These are phyloP conservation scores for Amphiura filiformis DNA, from an alignment of 35 echinoderm and acorn worm species.

Conservation along the genomic window DNA sequence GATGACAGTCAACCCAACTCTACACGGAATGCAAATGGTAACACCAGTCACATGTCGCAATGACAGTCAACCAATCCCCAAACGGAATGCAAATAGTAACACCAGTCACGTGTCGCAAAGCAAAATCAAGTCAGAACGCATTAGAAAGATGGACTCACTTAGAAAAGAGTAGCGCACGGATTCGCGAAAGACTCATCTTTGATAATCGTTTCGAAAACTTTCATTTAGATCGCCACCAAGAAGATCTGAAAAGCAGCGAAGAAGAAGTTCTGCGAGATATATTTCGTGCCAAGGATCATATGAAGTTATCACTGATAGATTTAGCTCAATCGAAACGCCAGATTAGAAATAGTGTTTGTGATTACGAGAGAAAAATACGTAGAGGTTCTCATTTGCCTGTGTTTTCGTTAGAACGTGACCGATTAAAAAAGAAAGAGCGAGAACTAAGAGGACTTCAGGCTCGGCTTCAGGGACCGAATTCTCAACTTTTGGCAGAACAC, in stretches of 20 bases:
- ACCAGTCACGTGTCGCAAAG: background rate
- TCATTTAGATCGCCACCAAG: slow-evolving; percentile 32
- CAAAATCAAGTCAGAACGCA: slow-evolving; percentile 23
- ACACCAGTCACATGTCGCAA: too few relatives aligned
- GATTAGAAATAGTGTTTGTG: slow-evolving; percentile 36
- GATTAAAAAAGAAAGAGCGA: slow-evolving; percentile 42
- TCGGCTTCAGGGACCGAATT: slow-evolving; percentile 63
- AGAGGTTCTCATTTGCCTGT: slow-evolving; percentile 51
- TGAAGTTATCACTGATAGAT: slow-evolving; percentile 59
- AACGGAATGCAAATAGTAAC: background rate
- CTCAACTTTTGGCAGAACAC: slow-evolving; percentile 47
- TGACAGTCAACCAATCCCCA: too few relatives aligned
- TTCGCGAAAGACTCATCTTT: slow-evolving; percentile 48
- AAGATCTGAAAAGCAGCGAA: slow-evolving; percentile 27
- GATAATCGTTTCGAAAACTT: slow-evolving; percentile 57
- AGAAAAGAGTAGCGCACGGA: slow-evolving; percentile 8
- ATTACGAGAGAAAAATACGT: slow-evolving; percentile 54
- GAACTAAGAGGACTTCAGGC: slow-evolving; percentile 35
- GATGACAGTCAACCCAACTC: too few relatives aligned
- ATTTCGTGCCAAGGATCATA: slow-evolving; percentile 63
- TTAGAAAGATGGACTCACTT: slow-evolving; percentile 44
- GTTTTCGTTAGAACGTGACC: slow-evolving; percentile 52
- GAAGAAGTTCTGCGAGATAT: slow-evolving; percentile 49
- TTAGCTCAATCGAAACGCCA: slow-evolving; percentile 49
- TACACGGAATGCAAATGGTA: too few relatives aligned